phyloP scores from a whole-genome alignment of 2,888 invertebrate species.

The Eumerus sabulonum region DNA sequence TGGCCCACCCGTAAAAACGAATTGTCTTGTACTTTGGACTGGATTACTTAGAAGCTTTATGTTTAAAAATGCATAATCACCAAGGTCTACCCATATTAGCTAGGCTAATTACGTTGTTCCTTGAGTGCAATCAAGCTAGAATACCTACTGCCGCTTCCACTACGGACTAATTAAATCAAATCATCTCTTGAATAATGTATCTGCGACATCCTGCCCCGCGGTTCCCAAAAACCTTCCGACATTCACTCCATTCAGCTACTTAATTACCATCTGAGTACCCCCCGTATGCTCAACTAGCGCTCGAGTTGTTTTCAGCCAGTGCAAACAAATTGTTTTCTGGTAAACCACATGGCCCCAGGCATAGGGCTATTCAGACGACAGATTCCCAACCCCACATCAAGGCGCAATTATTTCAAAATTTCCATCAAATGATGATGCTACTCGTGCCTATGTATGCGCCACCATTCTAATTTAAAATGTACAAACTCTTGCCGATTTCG shows the following conservation, averaged over 20 bases:
- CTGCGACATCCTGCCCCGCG: too few species aligned
- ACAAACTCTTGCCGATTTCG: slow-evolving; percentile 26
- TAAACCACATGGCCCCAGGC: slow-evolving; percentile 41
- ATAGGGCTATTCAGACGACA: slow-evolving; percentile 28
- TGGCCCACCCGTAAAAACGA: too few species aligned
- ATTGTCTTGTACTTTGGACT: too few species aligned
- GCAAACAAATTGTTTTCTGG: slow-evolving; percentile 30
- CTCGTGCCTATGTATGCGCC: slow-evolving; percentile 28
- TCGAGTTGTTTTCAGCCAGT: slow-evolving; percentile 16
- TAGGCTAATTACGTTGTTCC: too few species aligned
- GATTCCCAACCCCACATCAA: slow-evolving; percentile 47
- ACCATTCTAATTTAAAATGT: slow-evolving; percentile 66
- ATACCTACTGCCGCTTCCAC: too few species aligned
- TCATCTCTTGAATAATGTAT: too few species aligned
- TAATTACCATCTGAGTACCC: not conserved
- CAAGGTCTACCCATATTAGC: too few species aligned
- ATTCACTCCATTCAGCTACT: not conserved
- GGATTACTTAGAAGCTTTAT: too few species aligned
- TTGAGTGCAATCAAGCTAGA: too few species aligned
- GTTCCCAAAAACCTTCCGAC: too few species aligned
- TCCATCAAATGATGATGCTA: slow-evolving; percentile 54
- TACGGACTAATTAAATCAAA: too few species aligned
- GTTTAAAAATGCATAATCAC: too few species aligned
- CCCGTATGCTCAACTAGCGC: slow-evolving; percentile 9
- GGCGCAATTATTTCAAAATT: slow-evolving; percentile 63